Conservation (phyloP, 2,888 invertebrate species). For the Caenorhabditis imperialis region DNA sequence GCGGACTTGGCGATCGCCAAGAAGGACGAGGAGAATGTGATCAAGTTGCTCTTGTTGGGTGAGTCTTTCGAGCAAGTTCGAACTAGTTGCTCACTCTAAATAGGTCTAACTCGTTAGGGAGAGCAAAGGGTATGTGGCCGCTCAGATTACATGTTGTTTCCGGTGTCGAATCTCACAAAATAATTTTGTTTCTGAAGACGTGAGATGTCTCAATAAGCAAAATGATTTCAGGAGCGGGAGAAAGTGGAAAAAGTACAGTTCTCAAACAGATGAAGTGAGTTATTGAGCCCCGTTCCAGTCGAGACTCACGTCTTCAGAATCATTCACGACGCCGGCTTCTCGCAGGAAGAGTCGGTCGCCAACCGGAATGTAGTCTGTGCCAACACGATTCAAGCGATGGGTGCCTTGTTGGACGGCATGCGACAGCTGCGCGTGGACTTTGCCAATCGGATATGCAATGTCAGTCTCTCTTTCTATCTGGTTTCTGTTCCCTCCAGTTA, state of each 20-base stretch:
- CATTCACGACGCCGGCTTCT: slow-evolving; percentile 99
- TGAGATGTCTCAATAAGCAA: background rate
- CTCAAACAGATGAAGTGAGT: slow-evolving; percentile 99
- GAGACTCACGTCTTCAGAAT: slow-evolving; percentile 84
- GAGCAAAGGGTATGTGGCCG: no score
- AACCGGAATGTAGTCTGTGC: slow-evolving; percentile 99
- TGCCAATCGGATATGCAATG: slow-evolving; percentile 27
- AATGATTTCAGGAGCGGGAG: slow-evolving; percentile 87
- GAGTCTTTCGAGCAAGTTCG: no score
- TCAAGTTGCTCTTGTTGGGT: slow-evolving; percentile 73
- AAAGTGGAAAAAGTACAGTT: slow-evolving; percentile 99
- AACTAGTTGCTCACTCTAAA: no score
- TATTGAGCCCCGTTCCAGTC: slow-evolving; percentile 39
- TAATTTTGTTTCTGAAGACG: background rate
- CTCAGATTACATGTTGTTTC: no score
- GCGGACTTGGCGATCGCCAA: slow-evolving; percentile 65
- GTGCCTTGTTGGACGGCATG: slow-evolving; percentile 66
- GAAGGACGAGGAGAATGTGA: slow-evolving; percentile 68
- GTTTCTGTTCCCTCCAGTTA: no score
- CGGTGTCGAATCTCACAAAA: no score
- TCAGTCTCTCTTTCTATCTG: slow-evolving; percentile 19
- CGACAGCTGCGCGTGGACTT: slow-evolving; percentile 59
- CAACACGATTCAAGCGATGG: slow-evolving; percentile 99
- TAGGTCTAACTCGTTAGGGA: no score
- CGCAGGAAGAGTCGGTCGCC: slow-evolving; percentile 98